A percentile compares a stretch with the other conserved stretches of the same genome.
Conservation (phyloP, 2,113 vertebrate genomes). For the Pteruthius melanotis region DNA sequence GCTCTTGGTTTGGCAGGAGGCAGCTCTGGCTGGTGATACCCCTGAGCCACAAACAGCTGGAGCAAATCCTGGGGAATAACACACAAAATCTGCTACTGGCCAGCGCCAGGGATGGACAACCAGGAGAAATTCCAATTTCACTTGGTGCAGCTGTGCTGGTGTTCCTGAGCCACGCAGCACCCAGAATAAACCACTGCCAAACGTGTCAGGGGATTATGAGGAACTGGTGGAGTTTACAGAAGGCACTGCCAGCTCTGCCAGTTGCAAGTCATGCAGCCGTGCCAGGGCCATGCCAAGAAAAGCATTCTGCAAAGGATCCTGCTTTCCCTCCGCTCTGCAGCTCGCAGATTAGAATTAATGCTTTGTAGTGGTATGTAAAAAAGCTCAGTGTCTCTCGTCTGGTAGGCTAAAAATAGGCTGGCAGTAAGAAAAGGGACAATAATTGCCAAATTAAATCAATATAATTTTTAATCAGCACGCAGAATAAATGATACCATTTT, state of each 20-base stretch:
- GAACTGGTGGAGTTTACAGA: not conserved
- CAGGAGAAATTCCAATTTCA: not conserved
- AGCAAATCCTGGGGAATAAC: not conserved
- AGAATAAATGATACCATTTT: constrained; percentile 17
- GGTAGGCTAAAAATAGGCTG: constrained; percentile 32
- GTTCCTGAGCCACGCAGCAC: not conserved
- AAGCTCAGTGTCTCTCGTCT: not conserved
- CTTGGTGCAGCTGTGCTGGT: not conserved
- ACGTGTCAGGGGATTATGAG: not conserved
- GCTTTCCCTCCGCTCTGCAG: not conserved
- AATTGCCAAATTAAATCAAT: constrained; percentile 47
- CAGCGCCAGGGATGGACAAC: not conserved
- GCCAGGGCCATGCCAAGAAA: constrained; percentile 24
- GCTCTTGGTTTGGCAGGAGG: not conserved
- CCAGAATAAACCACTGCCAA: not conserved
- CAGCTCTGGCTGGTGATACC: not conserved
- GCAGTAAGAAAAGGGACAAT: not conserved
- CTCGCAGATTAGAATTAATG: not conserved
- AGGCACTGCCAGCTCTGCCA: not conserved
- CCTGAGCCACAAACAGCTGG: constrained; percentile 9
- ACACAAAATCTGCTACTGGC: not conserved
- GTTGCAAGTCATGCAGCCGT: not conserved
- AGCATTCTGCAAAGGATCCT: not conserved
- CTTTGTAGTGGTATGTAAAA: not conserved
- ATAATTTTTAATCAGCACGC: constrained; percentile 1